Evolutionary conservation across 2,888 invertebrate species (phyloP).

Genomic region (Athalia cordata): DNA sequence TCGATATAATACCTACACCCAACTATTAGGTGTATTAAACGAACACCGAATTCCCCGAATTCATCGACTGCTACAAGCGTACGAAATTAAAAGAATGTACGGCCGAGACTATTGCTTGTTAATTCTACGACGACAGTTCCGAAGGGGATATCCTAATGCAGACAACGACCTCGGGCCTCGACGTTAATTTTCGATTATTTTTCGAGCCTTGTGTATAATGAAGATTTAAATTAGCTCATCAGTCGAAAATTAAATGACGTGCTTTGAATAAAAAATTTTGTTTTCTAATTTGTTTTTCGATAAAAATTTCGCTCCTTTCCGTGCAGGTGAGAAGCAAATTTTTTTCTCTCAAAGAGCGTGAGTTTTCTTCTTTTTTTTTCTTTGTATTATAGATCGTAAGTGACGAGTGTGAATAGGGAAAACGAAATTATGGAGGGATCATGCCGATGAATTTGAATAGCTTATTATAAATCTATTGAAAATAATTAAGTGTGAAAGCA

Average conservation of each 20-base stretch:
- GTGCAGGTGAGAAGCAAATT: no score
- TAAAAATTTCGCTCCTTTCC: no score
- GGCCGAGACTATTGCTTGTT: conserved; percentile 66
- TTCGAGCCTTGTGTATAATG: neutral
- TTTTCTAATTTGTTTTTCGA: no score
- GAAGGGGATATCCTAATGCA: conserved; percentile 54
- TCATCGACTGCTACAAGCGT: conserved; percentile 64
- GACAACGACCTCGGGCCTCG: conserved; percentile 63
- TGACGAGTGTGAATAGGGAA: no score
- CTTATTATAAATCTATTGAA: neutral
- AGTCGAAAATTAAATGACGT: no score
- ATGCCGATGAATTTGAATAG: neutral
- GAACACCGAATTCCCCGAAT: conserved; percentile 68
- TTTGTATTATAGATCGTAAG: no score
- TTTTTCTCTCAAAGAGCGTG: no score
- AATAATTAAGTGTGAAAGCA: conserved; percentile 49
- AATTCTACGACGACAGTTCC: conserved; percentile 69
- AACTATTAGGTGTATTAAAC: conserved; percentile 52
- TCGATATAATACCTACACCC: neutral
- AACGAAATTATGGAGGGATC: no score
- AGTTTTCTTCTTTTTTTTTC: no score
- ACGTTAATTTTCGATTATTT: conserved; percentile 32
- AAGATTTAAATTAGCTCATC: no score
- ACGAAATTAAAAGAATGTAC: conserved; percentile 56
- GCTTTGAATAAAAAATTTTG: no score